Evolutionary conservation across 2,888 invertebrate genomes (phyloP).

Genomic region (Ariolimax columbianus): DNA sequence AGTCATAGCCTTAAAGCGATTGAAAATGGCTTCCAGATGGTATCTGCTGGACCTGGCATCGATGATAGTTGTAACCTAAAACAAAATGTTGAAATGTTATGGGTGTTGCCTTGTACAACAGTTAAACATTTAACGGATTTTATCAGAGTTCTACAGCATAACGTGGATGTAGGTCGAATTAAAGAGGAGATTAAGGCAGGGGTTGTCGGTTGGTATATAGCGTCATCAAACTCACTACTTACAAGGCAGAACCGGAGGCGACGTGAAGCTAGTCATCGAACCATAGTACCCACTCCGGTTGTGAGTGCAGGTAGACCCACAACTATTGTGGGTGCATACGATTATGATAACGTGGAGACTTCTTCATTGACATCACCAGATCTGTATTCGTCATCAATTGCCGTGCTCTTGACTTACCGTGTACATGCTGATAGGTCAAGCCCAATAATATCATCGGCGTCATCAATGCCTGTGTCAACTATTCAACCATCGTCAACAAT

Average conservation of each 20-base stretch:
- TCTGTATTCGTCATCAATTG: neutral
- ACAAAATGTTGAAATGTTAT: constrained; percentile 54
- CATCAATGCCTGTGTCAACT: neutral
- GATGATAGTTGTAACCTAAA: constrained; percentile 35
- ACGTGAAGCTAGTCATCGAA: constrained; percentile 37
- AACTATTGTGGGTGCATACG: neutral
- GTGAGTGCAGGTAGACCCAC: constrained; percentile 47
- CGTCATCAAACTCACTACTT: constrained; percentile 46
- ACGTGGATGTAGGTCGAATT: constrained; percentile 56
- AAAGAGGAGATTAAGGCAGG: constrained; percentile 52
- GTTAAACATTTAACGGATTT: constrained; percentile 55
- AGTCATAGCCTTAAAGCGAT: constrained; percentile 45
- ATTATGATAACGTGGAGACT: neutral
- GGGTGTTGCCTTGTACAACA: constrained; percentile 55
- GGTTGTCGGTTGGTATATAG: constrained; percentile 59
- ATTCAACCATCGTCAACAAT: neutral
- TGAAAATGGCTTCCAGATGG: constrained; percentile 51
- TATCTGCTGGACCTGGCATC: constrained; percentile 57
- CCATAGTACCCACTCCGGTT: constrained; percentile 53
- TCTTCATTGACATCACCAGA: neutral
- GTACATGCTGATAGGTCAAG: neutral
- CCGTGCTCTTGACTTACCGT: too few species aligned
- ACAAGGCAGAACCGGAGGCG: constrained; percentile 39
- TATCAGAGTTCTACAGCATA: constrained; percentile 57
- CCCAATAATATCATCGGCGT: neutral